Base-by-base conservation (phyloP, 2,888 invertebrate species). In the Brenthis hecate region DNA sequence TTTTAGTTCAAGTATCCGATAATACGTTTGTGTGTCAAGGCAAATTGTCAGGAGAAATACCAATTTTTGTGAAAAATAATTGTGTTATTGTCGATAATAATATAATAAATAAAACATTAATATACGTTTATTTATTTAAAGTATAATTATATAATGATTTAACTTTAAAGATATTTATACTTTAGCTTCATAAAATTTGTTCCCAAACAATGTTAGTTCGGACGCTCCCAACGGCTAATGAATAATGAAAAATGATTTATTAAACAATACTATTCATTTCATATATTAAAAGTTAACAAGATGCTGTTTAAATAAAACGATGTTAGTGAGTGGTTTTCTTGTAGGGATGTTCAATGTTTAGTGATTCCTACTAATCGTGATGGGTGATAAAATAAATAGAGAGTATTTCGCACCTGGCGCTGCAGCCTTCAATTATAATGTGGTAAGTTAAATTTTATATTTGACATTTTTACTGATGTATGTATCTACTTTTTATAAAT, bases 361-460 rank as follows among this genome's bases (percentile, higher is more conserved):
- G 61, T 67, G 61, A 36, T 56, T 56, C 23, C 13, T 43, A 51
- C 23, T 66, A 73, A 72, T 74, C 76, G 85, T 74, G 76, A 92
- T 92, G 92, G 88, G 89, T 74, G 92, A 92, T 70, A 92, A 92
- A 78, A 79, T 91, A 72, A 90, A 92, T 70, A 79, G 85, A 79
- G 92, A 92, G 80, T 91, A 89, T 76, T 92, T 85, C 76, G 86
- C 85, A 75, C 82, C 90, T 76, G 89, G 83, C 66, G 83, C 88
- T 73, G 83, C 89, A 82, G 84, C 89, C 83, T 92, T 90, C 86
- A 92, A 92, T 78, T 91, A 86, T 74, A 92, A 92, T 87, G 90
- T 91, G 92, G 92, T 92, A 78, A 89, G 91, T 88, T 72, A 66
- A 56, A 60, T 50, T 56, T 47, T 36, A 63, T 50, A 67, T 66